These are phyloP conservation scores for Cataglyphis hispanica DNA, from an alignment of 1,140 invertebrate genomes.

Conservation along the genomic window DNA sequence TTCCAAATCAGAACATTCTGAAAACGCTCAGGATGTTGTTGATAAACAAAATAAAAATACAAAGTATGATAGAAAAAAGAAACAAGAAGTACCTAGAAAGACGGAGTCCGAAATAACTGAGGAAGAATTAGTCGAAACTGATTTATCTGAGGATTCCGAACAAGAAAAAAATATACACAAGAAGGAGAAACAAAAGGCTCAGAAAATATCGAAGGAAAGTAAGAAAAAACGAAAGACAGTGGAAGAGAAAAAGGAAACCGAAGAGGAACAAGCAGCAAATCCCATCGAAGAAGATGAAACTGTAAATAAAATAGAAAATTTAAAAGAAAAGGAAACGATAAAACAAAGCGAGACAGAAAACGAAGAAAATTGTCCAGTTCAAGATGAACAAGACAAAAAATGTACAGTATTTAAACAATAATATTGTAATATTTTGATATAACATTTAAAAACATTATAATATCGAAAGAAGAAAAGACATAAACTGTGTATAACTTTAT, in stretches of 20 bases:
- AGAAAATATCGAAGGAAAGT: neutral
- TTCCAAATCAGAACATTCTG: slow-evolving; percentile 6
- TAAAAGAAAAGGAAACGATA: neutral
- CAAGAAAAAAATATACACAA: neutral
- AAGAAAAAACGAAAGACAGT: slow-evolving; percentile 38
- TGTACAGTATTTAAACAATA: slow-evolving; percentile 15
- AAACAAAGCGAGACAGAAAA: neutral
- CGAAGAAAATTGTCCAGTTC: neutral
- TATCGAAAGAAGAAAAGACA: neutral
- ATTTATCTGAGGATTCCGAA: slow-evolving; percentile 17
- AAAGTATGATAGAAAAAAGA: slow-evolving; percentile 58
- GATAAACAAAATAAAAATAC: slow-evolving; percentile 17
- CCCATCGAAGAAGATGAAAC: slow-evolving; percentile 7
- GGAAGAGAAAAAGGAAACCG: slow-evolving; percentile 17
- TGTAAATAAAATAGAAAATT: neutral
- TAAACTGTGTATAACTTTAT: too few species aligned
- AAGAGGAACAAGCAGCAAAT: neutral
- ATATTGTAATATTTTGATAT: neutral
- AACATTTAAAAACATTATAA: neutral
- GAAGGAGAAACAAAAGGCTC: neutral
- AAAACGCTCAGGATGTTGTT: slow-evolving; percentile 3
- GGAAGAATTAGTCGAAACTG: slow-evolving; percentile 9
- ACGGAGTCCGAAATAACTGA: neutral
- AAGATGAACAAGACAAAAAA: neutral
- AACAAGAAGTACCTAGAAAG: neutral